Evolutionary conservation across 92 coral and sea anemone genomes (phyloP), one percentile per base, ranked within the genome.

Genomic region (Muricea muricata): DNA sequence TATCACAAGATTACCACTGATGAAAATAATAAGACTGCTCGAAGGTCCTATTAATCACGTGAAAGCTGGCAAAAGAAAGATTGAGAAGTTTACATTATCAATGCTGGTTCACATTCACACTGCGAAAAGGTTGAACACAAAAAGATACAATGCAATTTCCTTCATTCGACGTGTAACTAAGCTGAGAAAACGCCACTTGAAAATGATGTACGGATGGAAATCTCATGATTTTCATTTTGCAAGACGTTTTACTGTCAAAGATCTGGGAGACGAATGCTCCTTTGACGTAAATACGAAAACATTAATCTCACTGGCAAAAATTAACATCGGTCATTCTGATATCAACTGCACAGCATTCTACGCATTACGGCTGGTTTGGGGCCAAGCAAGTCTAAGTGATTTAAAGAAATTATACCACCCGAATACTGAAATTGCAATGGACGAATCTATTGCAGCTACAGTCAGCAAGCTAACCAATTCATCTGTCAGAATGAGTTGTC

Each of bases 181-280:
- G 32, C 37, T 74, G 20, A 7, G 60, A 23, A 74, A 47, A 28
- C 39, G 21, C 25, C 29, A 45, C 21, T 29, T 74, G 17, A 45
- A 47, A 23, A 0, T 48, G 52, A 17, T 74, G 60, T 74, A 74
- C 80, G 80, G 80, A 18, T 74, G 80, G 80, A 48, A 31, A 18
- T 4, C 80, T 3, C 60, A 29, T 47, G 80, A 74, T 74, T 47
- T 23, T 74, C 80, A 74, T 48, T 74, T 74, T 30, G 80, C 80
- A 24, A 45, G 52, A 74, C 26, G 45, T 21, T 74, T 74, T 74
- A 23, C 63, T 5, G 80, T 48, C 60, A 47, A 21, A 25, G 80
- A 74, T 45, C 33, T 74, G 18, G 80, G 33, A 6, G 54, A 32
- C 33, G 80, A 4, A 17, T 74, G 80, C 63, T 7, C 37, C 1